phyloP scores from a whole-genome alignment of 2,888 invertebrate species.

The Scaptomyza cyrtandrae region DNA sequence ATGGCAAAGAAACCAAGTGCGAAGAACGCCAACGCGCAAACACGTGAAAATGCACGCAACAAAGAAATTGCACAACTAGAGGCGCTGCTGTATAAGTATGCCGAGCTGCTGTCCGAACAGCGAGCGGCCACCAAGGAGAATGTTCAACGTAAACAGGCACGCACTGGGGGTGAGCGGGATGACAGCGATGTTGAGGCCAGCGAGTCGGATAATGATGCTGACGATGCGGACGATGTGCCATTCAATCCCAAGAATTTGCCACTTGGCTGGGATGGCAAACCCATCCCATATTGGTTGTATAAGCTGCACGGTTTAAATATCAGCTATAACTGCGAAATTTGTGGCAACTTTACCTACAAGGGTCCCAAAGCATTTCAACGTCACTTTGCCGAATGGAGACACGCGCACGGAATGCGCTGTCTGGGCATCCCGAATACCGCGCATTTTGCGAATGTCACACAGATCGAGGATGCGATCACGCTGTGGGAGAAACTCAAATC shows the following conservation, averaged over 20 bases:
- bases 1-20: constrained; percentile 94
- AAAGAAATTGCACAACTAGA: constrained; percentile 95
- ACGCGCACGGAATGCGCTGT: constrained; percentile 98
- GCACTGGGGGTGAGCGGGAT: constrained; percentile 96
- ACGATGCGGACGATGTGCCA: constrained; percentile 97
- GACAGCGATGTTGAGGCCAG: constrained; percentile 96
- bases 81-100: constrained; percentile 94
- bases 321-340: constrained; percentile 99
- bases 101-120: constrained; percentile 93
- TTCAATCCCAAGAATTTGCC: constrained; percentile 99
- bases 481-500: constrained; percentile 99
- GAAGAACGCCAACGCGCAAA: constrained; percentile 85
- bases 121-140: constrained; percentile 97
- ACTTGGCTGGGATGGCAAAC: constrained; percentile 99
- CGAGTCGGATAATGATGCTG: constrained; percentile 91
- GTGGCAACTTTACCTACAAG: constrained; percentile 99
- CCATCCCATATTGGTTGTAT: constrained; percentile 98
- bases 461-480: constrained; percentile 98
- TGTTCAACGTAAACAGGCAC: constrained; percentile 98
- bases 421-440: constrained; percentile 99
- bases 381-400: constrained; percentile 97
- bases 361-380: constrained; percentile 99
- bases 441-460: constrained; percentile 99
- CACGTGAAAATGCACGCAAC: constrained; percentile 89
- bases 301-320: constrained; percentile 99